Evolutionary conservation across 37 sponge, comb jelly and placozoan species (phyloP), one percentile per base, ranked within the genome.

Genomic region (Hormiphora californensis): DNA sequence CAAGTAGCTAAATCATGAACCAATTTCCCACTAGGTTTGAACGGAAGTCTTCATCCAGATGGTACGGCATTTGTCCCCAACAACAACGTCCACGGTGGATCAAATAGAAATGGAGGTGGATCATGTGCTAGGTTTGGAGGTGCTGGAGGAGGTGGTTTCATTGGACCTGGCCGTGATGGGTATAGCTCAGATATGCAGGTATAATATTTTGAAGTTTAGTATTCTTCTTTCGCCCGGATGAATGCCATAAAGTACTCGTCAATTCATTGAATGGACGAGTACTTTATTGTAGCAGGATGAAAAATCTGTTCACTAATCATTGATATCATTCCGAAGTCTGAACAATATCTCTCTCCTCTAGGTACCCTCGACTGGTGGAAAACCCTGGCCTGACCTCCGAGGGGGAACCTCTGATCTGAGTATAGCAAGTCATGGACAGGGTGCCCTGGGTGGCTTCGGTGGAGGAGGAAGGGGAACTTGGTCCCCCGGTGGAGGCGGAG

Each of bases 401-500:
- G 81, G 81, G 46, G 81, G 81, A 3, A 36, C 21, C 27, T 43
- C 28, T n/a, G 7, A 33, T 0, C 4, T 2, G 23, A 40, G 1
- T 30, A 40, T 73, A 4, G 30, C n/a, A 5, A 33, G 43, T 28
- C 35, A 73, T 46, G 81, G 81, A 5, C 9, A 46, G 0, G n/a
- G 46, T 27, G 81, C 81, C 4, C 43, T n/a, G 4, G 81, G 81
- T 22, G 81, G 81, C 19, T 73, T 73, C 25, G 81, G 81, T 28
- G 81, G 81, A 43, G 81, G 81, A 22, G 81, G 81, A 4, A 43
- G 81, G 28, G 81, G 81, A 3, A 73, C 81, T 28, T 73, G 81
- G 81, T 73, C 39, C 17, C 81, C 81, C 1, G 81, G 81, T 23
- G 81, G 81, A 43, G 81, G 81, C 1, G 81, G 81, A 8, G 81